Evolutionary conservation across 2,113 vertebrate genomes (phyloP), one percentile per base, ranked within the genome.

Genomic region (Octodon degus): DNA sequence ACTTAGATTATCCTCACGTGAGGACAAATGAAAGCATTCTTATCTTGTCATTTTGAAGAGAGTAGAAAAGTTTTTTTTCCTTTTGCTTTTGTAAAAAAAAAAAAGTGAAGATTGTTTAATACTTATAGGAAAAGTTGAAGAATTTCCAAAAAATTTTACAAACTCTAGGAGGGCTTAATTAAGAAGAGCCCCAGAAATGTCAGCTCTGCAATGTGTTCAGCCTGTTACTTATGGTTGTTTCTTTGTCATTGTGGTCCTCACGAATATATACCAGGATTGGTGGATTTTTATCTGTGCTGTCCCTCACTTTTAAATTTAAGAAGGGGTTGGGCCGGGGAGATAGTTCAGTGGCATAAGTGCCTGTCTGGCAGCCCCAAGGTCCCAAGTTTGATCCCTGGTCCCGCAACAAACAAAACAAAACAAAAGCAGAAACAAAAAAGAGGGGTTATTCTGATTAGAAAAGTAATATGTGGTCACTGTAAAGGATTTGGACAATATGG

Each of bases 71-170:
- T 47, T 79, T 91, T 88, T 72, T 76, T 68, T 16, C 5, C 5
- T 19, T 34, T 14, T 4, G 11, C 37, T 72, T 72, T 74, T 74
- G 22, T 40, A 17, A 58, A 58, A 55, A 55, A 55, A 55, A 80
- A 81, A 13, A 91, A 94, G 81, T 32, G 34, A 93, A 87, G 77
- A 93, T 95, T 79, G 72, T 94, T 92, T 93, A 91, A 93, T 93
- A 89, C 91, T 89, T 97, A 81, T 5, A 65, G 81, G 81, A 93
- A 89, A 96, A 96, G 82, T 70, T 88, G 90, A 86, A 87, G 90
- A 93, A 72, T 47, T 97, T 93, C 93, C 7, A 53, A 53, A 80
- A 92, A 89, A 34, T 58, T 40, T 93, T 92, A 65, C 8, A 19
- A n/a, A 58, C 34, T 76, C 10, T 8, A 79, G 37, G 74, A 70